Base-by-base conservation (phyloP, 2,888 invertebrate species). In the Colletes collaris region DNA sequence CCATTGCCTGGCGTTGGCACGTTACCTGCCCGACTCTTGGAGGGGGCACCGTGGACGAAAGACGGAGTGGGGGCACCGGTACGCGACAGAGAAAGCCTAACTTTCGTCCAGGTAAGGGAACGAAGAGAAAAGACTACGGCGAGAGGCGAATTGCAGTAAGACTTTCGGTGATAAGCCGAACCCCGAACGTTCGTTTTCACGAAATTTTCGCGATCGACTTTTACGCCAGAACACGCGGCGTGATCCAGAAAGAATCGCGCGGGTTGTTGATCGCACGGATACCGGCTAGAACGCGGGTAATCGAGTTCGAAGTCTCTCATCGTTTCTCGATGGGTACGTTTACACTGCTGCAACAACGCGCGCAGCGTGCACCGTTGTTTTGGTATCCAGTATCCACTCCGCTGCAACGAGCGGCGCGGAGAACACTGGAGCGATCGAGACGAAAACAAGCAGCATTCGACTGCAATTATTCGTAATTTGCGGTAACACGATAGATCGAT, bases 1-100 rank as follows among this genome's bases (percentile, higher is more conserved):
- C 92, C 91, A 89, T 90, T 90, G 89, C 90, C 87, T 87, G 89
- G 70, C 86, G 87, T 75, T 85, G 85, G 81, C 85, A 86, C 85
- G 83, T 85, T 86, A 86, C 86, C 86, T 86, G 87, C 79, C 81
- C 64, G 69, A 60, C 53, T 62, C 67, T 49, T 50, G 58, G 78
- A 56, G 64, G 79, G 79, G 68, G 50, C 59, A 27, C 27, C 7
- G 8, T 56, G 37, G 50, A 56, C 62, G 16, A 52, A 56, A 62
- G 46, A 8, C 8, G 13, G 62, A 16, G 66, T 8, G 49, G 66
- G 78, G 69, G 44, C 11, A 62, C 8, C 49, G 27, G 11, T 7
- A 19, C 63, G 55, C 16, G 63, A 79, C n/a, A 37, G 63, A 71
- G 79, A 77, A 44, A 63, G 56, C 27, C 40, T 16, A 11, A 49